These are phyloP conservation scores for Pteria penguin DNA, from an alignment of 2,888 invertebrate genomes.

Conservation along the genomic window DNA sequence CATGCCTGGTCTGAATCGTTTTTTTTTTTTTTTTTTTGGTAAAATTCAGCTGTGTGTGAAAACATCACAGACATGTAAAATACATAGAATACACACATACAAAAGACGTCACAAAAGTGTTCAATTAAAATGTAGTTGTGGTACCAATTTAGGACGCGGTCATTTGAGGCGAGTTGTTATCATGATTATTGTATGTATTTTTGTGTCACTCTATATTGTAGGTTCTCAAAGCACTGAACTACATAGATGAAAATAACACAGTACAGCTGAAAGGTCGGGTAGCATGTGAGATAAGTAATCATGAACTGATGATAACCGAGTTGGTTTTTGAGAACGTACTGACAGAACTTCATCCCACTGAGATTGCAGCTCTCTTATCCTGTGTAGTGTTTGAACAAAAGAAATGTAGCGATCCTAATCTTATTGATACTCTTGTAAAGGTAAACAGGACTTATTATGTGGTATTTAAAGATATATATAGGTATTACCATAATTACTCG, in stretches of 20 bases:
- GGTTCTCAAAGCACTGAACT: constrained; percentile 87
- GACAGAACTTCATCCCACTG: constrained; percentile 90
- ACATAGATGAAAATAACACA: constrained; percentile 87
- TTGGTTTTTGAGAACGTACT: constrained; percentile 94
- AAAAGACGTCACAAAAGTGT: too few species aligned
- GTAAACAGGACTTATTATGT: constrained; percentile 77
- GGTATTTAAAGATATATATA: too few species aligned
- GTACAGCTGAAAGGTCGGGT: constrained; percentile 86
- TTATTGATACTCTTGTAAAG: constrained; percentile 84
- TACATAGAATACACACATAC: too few species aligned
- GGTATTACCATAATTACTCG: too few species aligned
- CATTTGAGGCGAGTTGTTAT: too few species aligned
- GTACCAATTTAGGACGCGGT: too few species aligned
- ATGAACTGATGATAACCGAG: constrained; percentile 94
- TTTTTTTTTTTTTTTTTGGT: too few species aligned
- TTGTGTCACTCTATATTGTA: constrained; percentile 59
- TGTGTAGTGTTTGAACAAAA: constrained; percentile 95
- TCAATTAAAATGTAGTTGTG: too few species aligned
- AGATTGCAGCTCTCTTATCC: constrained; percentile 96
- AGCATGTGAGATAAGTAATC: constrained; percentile 91
- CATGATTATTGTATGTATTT: too few species aligned
- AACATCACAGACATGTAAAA: too few species aligned
- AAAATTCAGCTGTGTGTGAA: too few species aligned
- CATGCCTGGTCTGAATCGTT: too few species aligned
- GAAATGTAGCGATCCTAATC: constrained; percentile 82